Percentiles rank a stretch among this genome's conserved stretches.
phyloP scores from a whole-genome alignment of 2,888 invertebrate genomes.

The Xiphydria camelus region DNA sequence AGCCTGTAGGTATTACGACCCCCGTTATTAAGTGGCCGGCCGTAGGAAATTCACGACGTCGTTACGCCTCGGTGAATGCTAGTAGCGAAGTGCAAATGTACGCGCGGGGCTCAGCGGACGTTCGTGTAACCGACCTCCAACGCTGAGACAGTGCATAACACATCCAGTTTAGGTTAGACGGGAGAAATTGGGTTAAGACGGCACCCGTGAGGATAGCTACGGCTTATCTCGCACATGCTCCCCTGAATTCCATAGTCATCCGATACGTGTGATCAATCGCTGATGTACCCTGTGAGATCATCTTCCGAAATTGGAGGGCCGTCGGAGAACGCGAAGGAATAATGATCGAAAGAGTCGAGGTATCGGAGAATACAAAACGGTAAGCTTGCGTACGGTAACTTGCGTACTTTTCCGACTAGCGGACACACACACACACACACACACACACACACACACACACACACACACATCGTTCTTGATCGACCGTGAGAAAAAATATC shows the following conservation, averaged over 20 bases:
- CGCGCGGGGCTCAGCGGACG: neutral
- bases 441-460: constrained; percentile 4
- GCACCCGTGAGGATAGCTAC: constrained; percentile 47
- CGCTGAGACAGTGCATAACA: constrained; percentile 39
- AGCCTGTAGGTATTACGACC: neutral
- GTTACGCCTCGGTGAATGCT: constrained; percentile 32
- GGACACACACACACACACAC: constrained; percentile 29
- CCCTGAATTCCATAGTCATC: no score
- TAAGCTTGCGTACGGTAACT: no score
- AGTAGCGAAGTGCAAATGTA: no score
- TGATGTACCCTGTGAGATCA: no score
- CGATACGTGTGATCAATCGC: no score
- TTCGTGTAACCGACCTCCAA: constrained; percentile 2
- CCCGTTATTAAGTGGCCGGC: constrained; percentile 43
- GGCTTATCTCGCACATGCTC: constrained; percentile 45
- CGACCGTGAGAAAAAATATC: no score
- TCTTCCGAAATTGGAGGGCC: no score
- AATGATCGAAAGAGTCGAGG: no score
- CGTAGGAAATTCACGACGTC: constrained; percentile 34
- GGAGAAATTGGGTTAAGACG: constrained; percentile 50
- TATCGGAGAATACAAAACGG: no score
- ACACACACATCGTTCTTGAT: no score
- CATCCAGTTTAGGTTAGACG: constrained; percentile 36
- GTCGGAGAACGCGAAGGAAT: no score
- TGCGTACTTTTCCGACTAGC: constrained; percentile 3